phyloP scores from a whole-genome alignment of 1,140 invertebrate genomes.

The Subanguina moxae region DNA sequence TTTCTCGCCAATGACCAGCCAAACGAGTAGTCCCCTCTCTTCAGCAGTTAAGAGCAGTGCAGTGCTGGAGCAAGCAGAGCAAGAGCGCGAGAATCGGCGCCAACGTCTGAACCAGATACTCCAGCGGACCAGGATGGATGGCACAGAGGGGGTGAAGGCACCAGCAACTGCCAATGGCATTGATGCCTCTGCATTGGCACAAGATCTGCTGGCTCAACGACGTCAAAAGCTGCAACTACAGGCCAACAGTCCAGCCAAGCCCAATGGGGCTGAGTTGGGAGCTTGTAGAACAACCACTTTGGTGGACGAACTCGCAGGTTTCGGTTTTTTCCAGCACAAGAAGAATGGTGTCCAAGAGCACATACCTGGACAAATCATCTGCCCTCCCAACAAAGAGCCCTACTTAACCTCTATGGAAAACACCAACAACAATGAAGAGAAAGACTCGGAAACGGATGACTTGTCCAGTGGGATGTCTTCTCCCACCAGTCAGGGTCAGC shows the following conservation, averaged over 20 bases:
- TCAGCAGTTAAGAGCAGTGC: background rate
- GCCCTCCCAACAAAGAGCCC: too few relatives aligned
- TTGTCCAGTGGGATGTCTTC: background rate
- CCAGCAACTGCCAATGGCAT: constrained; percentile 4
- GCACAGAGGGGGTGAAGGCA: background rate
- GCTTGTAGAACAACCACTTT: background rate
- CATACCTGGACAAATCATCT: background rate
- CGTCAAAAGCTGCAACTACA: constrained; percentile 19
- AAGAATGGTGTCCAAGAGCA: background rate
- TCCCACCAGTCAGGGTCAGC: background rate
- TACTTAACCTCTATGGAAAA: background rate
- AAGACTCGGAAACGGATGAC: background rate
- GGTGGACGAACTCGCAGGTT: background rate
- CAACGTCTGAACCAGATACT: constrained; percentile 29
- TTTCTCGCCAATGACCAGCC: background rate
- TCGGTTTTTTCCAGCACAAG: background rate
- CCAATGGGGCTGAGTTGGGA: background rate
- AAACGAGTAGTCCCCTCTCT: constrained; percentile 1
- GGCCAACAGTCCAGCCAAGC: background rate
- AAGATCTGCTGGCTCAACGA: constrained; percentile 17
- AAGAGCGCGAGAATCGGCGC: constrained; percentile 26
- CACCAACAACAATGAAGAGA: background rate
- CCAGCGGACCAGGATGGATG: constrained; percentile 26
- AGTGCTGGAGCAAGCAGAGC: constrained; percentile 9
- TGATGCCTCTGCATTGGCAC: constrained; percentile 21